A percentile compares a stretch with the other conserved stretches of the same genome.
phyloP scores from a whole-genome alignment of 1,140 invertebrate genomes.

The Adoxophyes honmai region DNA sequence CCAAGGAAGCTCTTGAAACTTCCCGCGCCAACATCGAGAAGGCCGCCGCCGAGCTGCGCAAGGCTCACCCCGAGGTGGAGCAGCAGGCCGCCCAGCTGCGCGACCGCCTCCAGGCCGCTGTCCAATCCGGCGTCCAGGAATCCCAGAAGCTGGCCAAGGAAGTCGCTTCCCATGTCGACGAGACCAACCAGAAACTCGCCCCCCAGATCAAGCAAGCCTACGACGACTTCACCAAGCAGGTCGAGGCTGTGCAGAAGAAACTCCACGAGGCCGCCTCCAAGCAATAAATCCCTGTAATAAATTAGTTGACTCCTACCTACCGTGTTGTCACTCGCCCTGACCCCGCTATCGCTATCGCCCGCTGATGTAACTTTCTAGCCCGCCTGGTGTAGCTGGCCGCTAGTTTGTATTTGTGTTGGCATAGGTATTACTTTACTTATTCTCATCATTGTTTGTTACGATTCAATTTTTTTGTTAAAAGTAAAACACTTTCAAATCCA shows the following conservation, averaged over 20 bases:
- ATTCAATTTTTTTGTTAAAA: too few species aligned
- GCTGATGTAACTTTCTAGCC: too few species aligned
- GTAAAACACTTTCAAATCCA: too few species aligned
- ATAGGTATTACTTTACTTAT: too few species aligned
- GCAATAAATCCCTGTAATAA: slow-evolving; percentile 35
- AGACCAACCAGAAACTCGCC: slow-evolving; percentile 58
- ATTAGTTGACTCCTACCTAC: neutral
- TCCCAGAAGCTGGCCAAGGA: slow-evolving; percentile 59
- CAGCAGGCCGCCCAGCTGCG: slow-evolving; percentile 43
- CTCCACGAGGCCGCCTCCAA: slow-evolving; percentile 63
- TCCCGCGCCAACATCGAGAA: slow-evolving; percentile 42
- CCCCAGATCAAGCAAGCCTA: slow-evolving; percentile 63
- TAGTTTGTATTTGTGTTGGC: too few species aligned
- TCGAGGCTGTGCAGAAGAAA: slow-evolving; percentile 57
- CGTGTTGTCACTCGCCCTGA: slow-evolving; percentile 14
- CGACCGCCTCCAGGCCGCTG: slow-evolving; percentile 49
- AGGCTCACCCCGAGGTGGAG: slow-evolving; percentile 61
- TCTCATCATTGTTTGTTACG: too few species aligned
- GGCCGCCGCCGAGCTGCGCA: slow-evolving; percentile 47
- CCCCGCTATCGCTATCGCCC: slow-evolving; percentile 82
- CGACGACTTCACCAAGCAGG: slow-evolving; percentile 62
- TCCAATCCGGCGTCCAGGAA: slow-evolving; percentile 46
- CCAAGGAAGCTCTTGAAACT: slow-evolving; percentile 53
- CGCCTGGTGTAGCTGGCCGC: too few species aligned
- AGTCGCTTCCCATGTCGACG: slow-evolving; percentile 46